Percentiles rank a stretch among this genome's conserved stretches.
Conservation (phyloP, 2,113 vertebrate genomes). For the Lasiurus borealis region DNA sequence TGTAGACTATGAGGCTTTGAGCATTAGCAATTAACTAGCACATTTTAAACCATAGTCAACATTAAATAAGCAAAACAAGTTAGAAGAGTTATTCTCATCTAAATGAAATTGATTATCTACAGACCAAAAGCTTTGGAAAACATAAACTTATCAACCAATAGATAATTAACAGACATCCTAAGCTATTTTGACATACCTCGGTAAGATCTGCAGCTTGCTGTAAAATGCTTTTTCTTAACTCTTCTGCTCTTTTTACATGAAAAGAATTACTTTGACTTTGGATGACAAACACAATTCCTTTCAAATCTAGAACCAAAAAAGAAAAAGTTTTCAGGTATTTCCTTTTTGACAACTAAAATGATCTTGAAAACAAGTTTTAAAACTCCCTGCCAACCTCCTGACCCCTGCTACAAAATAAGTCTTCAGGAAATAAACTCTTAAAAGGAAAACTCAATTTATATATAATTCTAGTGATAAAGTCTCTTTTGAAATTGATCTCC, state of each 20-base stretch:
- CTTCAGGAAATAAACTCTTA: neutral
- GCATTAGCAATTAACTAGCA: neutral
- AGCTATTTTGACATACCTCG: constrained; percentile 88
- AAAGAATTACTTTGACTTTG: constrained; percentile 97
- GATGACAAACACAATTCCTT: constrained; percentile 95
- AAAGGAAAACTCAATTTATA: neutral
- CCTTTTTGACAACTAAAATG: constrained; percentile 29
- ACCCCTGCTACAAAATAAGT: neutral
- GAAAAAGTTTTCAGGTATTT: constrained; percentile 26
- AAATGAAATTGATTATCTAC: neutral
- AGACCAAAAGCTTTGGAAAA: neutral
- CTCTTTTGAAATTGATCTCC: neutral
- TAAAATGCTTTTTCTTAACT: constrained; percentile 89
- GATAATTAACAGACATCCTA: neutral
- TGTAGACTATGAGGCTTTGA: neutral
- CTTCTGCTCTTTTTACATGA: constrained; percentile 93
- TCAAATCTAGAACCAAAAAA: constrained; percentile 90
- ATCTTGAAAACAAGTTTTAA: constrained; percentile 25
- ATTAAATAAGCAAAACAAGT: constrained; percentile 12
- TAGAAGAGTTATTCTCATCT: neutral
- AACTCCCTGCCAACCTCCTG: too few species aligned
- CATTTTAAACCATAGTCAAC: constrained; percentile 44
- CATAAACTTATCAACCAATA: neutral
- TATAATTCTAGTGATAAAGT: constrained; percentile 16
- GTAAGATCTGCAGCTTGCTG: constrained; percentile 88